Base-by-base conservation (phyloP, 1,140 invertebrate genomes). In the fruit fly (Drosophila melanogaster) region DNA sequence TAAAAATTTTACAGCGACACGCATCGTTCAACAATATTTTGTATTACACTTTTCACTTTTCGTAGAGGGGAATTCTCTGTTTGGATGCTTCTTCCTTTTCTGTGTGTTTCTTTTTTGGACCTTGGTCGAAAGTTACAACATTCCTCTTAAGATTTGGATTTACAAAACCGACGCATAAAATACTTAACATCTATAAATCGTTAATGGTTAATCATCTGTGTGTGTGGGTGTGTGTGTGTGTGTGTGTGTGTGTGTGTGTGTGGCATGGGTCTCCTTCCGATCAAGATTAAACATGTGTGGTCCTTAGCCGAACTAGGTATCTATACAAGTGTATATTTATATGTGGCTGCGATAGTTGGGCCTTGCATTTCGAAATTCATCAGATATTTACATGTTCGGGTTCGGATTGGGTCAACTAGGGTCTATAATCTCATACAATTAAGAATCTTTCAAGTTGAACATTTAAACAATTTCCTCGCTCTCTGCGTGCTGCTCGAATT, bases 1-100 rank as follows among this genome's bases (percentile, higher is more conserved):
- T 89, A 89, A 79, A 86, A 89, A 80, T 84, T 84, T 69, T 89
- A 90, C 80, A 89, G 85, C 85, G 86, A 87, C 84, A 84, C 79
- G 77, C 84, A 89, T 89, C 83, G 79, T 80, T 89, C 65, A 89
- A 89, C 84, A 89, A 90, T 80, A 84, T 77, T 67, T 38, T 66
- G 35, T 61, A 58, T 81, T 81, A 50, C 37, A 66, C 62, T 75
- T 53, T 72, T 62, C 43, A 49, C 19, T 56, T 44, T 62, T 46
- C 60, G 41, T 53, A 50, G 51, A 70, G 67, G 65, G 51, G 35
- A 26, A 40, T 53, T 57, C 37, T 59, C 60, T 46, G 24, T 56
- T 47, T 50, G 40, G 35, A n/a, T 59, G 46, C 22, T 22, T 38
- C 33, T 69, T 57, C 24, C 33, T 15, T 49, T 70, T 33, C 12